Conservation (phyloP, 1,140 invertebrate species). For the Pogonomyrmex barbatus region DNA sequence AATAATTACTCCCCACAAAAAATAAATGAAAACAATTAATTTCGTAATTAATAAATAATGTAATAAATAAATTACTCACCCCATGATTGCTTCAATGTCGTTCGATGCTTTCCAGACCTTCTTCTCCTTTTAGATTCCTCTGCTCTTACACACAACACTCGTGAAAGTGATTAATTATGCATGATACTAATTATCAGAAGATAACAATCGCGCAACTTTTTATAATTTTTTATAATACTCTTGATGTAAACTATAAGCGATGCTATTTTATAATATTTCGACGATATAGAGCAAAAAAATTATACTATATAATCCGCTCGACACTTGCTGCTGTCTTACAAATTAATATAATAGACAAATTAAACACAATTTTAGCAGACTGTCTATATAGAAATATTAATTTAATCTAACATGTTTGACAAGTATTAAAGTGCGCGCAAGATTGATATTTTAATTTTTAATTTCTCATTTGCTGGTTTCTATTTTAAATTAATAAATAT, state of each 20-base stretch:
- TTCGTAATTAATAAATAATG: background rate
- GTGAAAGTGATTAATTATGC: background rate
- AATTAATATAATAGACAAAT: conserved; percentile 1
- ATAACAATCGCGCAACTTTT: conserved; percentile 4
- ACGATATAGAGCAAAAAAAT: background rate
- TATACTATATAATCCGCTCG: background rate
- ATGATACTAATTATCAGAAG: background rate
- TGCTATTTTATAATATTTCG: background rate
- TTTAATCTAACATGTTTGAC: background rate
- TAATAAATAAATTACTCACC: conserved; percentile 1
- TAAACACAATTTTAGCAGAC: background rate
- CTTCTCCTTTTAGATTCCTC: background rate
- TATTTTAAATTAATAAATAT: background rate
- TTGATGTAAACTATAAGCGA: background rate
- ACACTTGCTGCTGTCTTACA: background rate
- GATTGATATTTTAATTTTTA: background rate
- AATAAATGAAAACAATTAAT: background rate
- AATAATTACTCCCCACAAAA: background rate
- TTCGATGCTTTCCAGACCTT: background rate
- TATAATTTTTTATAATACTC: background rate
- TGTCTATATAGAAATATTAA: background rate
- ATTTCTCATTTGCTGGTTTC: background rate
- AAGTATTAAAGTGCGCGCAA: background rate
- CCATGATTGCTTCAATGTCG: background rate
- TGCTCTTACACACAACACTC: background rate